Percentiles rank a stretch among this genome's conserved stretches.
These are phyloP conservation scores for Automeris io DNA, from an alignment of 2,888 invertebrate genomes.

Conservation along the genomic window DNA sequence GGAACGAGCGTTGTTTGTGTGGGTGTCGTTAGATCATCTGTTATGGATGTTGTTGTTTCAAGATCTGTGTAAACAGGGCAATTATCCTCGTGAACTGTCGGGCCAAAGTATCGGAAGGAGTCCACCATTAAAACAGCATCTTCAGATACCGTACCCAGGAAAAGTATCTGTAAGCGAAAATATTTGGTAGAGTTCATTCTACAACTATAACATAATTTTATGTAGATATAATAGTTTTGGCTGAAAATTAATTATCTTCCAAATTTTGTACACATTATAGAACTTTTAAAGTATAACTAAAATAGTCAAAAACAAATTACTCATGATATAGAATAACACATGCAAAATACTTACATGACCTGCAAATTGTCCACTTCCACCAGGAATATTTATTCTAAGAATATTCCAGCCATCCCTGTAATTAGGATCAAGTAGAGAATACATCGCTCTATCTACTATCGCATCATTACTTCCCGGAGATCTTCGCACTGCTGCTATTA, in stretches of 20 bases:
- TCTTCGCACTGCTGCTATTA: not conserved
- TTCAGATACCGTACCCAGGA: not conserved
- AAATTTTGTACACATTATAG: no score
- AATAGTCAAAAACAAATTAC: no score
- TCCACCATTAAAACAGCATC: not conserved
- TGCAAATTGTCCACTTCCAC: not conserved
- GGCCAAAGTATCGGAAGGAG: not conserved
- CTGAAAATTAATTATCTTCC: no score
- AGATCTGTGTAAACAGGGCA: not conserved
- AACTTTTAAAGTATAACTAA: no score
- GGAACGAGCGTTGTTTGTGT: not conserved
- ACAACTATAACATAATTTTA: no score
- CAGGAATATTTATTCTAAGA: not conserved
- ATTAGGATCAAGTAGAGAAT: not conserved
- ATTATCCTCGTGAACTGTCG: not conserved
- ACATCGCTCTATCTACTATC: not conserved
- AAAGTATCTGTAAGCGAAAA: not conserved
- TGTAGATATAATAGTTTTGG: no score
- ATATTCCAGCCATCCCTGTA: conserved; percentile 1
- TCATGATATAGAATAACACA: no score
- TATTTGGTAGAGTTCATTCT: not conserved
- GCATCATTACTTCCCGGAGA: not conserved
- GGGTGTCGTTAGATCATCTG: not conserved
- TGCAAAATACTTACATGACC: not conserved
- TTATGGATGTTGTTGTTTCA: not conserved